phyloP scores from a whole-genome alignment of 2,888 invertebrate genomes.

The Cosmia trapezina region DNA sequence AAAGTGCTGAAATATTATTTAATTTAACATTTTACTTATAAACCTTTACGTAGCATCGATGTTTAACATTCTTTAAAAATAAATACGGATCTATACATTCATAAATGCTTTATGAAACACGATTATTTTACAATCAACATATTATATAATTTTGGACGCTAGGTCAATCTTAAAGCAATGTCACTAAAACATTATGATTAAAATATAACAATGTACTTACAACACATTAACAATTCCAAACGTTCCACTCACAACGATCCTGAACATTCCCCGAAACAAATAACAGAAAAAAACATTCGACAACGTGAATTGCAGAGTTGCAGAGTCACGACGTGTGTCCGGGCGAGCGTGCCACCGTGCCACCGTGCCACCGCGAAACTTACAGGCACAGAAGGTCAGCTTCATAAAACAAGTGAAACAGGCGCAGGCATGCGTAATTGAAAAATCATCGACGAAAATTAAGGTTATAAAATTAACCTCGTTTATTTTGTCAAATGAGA shows the following conservation, averaged over 20 bases:
- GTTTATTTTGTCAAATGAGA: too few relatives aligned
- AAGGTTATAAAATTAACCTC: not conserved
- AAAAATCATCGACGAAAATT: not conserved
- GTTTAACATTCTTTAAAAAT: not conserved
- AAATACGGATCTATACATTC: not conserved
- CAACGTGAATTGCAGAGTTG: conserved; percentile 48
- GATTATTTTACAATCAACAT: not conserved
- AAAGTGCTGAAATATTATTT: not conserved
- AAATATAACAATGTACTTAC: not conserved
- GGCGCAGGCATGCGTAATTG: not conserved
- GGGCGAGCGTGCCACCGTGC: not conserved
- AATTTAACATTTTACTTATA: not conserved
- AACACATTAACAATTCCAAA: conserved; percentile 30
- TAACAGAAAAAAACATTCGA: conserved; percentile 29
- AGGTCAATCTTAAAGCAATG: not conserved
- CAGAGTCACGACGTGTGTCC: conserved; percentile 35
- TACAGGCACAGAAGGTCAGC: not conserved
- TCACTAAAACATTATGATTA: not conserved
- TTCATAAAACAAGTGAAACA: not conserved
- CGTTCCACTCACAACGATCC: conserved; percentile 7
- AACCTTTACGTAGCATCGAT: not conserved
- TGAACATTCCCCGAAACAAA: conserved; percentile 38
- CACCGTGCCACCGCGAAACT: not conserved
- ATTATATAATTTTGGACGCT: not conserved
- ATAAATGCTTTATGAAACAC: not conserved